Evolutionary conservation across 2,888 invertebrate species (phyloP), one percentile per base, ranked within the genome.

Genomic region (Dasysyrphus tricinctus): DNA sequence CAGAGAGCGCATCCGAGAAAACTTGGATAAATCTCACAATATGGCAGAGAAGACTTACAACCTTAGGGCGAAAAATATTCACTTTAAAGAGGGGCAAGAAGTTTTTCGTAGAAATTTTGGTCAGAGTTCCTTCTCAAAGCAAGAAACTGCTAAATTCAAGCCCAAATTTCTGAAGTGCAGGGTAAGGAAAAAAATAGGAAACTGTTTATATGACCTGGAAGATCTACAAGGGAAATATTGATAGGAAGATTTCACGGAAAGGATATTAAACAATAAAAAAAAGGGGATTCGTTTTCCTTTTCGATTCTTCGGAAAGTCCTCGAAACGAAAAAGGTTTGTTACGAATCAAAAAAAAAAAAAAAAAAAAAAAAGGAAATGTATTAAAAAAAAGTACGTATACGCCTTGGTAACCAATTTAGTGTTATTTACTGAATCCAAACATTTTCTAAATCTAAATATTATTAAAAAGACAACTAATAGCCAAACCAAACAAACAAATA

Each of bases 121-220:
- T 5, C 54, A 54, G 6, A 54, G 29, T 19, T 54, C 54, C 12
- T 54, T 57, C 14, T 57, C 57, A 4, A 57, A 57, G 12, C 37
- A 57, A 12, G 12, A n/a, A 37, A 57, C 57, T 7, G 24, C 57
- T 16, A 69, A 69, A 9, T 69, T 54, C n/a, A 14, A 14, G 12
- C 54, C 54, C 1, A 69, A 69, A 42, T 69, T 69, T 54, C 37
- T 69, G 3, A 69, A 54, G 24, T 54, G 37, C 14, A 37, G 65
- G 16, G 49, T 49, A 2, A 67, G 65, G 32, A 34, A 29, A n/a
- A 34, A 5, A 11, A 8, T 49, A 49, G 65, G 47, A 16, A 49
- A 65, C 34, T 34, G 65, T 9, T 34, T 67, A 4, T 67, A 67
- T 49, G 16, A 34, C 12, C 14, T 67, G 5, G 65, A 67, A 16